Conservation (phyloP, 2,888 invertebrate genomes). For the Colletes collaris region DNA sequence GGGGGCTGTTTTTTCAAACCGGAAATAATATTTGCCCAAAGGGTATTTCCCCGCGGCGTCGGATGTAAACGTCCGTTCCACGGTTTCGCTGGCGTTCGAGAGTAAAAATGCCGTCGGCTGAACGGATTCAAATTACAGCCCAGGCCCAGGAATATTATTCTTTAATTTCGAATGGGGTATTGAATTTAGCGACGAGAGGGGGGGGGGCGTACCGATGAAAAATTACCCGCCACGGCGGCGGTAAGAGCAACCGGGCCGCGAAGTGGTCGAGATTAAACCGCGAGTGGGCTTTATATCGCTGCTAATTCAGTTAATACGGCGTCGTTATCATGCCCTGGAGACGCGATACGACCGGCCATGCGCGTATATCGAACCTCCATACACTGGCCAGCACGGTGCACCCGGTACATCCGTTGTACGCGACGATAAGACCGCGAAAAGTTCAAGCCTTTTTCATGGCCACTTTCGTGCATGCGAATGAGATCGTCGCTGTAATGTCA, state of each 20-base stretch:
- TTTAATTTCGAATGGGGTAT: conserved; percentile 69
- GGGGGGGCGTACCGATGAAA: conserved; percentile 39
- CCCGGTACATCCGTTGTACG: conserved; percentile 38
- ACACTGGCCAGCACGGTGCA: not conserved
- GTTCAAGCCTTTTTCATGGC: conserved; percentile 39
- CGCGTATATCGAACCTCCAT: conserved; percentile 8
- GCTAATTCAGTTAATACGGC: conserved; percentile 75
- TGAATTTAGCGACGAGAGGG: conserved; percentile 39
- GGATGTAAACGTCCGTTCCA: conserved; percentile 18
- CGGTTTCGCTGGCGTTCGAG: not conserved
- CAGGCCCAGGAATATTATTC: conserved; percentile 58
- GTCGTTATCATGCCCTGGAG: conserved; percentile 65
- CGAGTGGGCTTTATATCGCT: conserved; percentile 74
- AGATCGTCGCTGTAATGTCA: conserved; percentile 31
- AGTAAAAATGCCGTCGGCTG: conserved; percentile 2
- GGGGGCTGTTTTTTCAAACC: not conserved
- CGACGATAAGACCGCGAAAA: conserved; percentile 49
- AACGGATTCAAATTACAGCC: conserved; percentile 56
- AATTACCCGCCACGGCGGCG: conserved; percentile 41
- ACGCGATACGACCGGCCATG: conserved; percentile 21
- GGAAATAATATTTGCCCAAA: conserved; percentile 33
- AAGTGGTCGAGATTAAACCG: conserved; percentile 74
- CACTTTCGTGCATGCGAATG: conserved; percentile 28
- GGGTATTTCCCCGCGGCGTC: not conserved
- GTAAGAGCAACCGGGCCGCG: conserved; percentile 55